Base-by-base conservation (phyloP, 2,888 invertebrate genomes). In the Apamea crenata region DNA sequence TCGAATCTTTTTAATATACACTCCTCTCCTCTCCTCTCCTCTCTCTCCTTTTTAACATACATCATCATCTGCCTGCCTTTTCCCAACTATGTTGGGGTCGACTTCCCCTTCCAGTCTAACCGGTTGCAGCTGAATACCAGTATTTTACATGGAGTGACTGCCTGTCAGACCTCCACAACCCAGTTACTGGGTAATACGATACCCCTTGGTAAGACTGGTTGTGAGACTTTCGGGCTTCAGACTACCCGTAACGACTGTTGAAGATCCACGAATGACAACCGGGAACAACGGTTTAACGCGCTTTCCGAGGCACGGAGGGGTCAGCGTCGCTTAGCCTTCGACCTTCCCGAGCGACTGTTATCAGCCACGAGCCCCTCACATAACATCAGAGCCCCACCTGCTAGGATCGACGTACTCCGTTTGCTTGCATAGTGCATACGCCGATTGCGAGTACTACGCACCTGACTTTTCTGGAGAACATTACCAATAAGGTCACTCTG, bases 1-100 rank as follows among this genome's bases (percentile, higher is more conserved):
- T 76, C 32, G 44, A 50, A n/a, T 21, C 2, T 40, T 78, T 78
- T n/a, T 16, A 21, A n/a, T 21, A 59, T 18, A 59, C n/a, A 61
- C 59, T 74, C 2, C 59, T 14, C n/a, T n/a, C n/a, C n/a, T n/a
- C n/a, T n/a, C n/a, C n/a, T n/a, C n/a, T n/a, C n/a, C n/a, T n/a
- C n/a, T n/a, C n/a, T n/a, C n/a, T n/a, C n/a, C n/a, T 36, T n/a
- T 25, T 14, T 56, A 56, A 44, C 29, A 29, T 16, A 63, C 5
- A 10, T 32, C 63, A 36, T 12, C 25, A 12, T 36, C 25, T 65
- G 36, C 25, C 36, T 12, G 5, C 12, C 2, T 36, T 36, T 25
- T 12, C 6, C 21, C 36, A 25, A 63, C 0, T 63, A 0, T 63
- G 1, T 32, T 40, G 40, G 3, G 32, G 18, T 63, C 32, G 29